Evolutionary conservation across 2,113 vertebrate genomes (phyloP).

Genomic region (Sorex fumeus): DNA sequence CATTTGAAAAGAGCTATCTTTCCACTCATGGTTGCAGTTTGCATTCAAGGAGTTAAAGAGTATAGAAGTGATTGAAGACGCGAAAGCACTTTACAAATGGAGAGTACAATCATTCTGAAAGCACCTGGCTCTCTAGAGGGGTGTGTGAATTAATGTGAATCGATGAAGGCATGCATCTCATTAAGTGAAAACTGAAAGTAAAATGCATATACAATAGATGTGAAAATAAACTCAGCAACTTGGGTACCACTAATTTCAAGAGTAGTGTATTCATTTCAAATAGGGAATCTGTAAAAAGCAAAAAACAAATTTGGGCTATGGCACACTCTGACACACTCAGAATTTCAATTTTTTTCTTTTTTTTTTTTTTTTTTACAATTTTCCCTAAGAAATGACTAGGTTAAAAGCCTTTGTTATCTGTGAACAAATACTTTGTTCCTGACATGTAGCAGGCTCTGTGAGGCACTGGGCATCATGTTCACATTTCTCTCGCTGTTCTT

Average conservation of each 20-base stretch:
- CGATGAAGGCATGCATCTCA: conserved; percentile 16
- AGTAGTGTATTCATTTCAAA: conserved; percentile 44
- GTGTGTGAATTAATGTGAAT: conserved; percentile 26
- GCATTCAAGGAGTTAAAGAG: conserved; percentile 27
- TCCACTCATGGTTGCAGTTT: background rate
- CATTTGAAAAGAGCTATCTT: background rate
- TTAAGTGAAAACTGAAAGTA: conserved; percentile 80
- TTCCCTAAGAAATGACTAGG: background rate
- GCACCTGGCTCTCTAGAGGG: conserved; percentile 28
- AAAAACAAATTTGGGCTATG: conserved; percentile 3
- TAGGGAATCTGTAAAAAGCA: background rate
- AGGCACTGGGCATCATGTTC: background rate
- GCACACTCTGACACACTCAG: background rate
- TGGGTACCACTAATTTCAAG: conserved; percentile 50
- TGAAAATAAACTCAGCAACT: conserved; percentile 67
- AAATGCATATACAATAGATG: conserved; percentile 66
- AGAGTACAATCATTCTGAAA: conserved; percentile 68
- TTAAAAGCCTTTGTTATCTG: background rate
- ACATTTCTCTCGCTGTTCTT: conserved; percentile 23
- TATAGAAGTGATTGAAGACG: background rate
- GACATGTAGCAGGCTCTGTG: background rate
- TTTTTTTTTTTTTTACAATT: background rate
- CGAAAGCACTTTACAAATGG: background rate
- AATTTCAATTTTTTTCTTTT: background rate
- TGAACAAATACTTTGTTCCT: background rate